A percentile compares a stretch with the other conserved stretches of the same genome.
phyloP scores from a whole-genome alignment of 2,113 vertebrate species.

The Brachirus orientalis region DNA sequence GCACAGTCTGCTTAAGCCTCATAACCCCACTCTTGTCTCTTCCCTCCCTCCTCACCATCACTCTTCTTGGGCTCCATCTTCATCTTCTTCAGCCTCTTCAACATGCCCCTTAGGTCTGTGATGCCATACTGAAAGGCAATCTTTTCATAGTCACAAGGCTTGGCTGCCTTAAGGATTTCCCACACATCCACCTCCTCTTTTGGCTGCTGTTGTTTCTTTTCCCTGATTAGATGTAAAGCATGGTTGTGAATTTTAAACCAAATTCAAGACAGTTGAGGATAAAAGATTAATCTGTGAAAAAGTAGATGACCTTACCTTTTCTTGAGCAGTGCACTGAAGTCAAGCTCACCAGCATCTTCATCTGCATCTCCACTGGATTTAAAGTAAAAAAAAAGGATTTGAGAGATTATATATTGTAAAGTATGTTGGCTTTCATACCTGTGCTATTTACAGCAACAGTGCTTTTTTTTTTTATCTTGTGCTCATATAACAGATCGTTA shows the following conservation, averaged over 20 bases:
- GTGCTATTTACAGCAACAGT: neutral
- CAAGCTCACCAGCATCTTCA: conserved; percentile 87
- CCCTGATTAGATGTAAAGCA: conserved; percentile 42
- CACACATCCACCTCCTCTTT: conserved; percentile 87
- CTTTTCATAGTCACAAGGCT: conserved; percentile 92
- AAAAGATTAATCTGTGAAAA: neutral
- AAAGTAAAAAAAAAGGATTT: conserved; percentile 16
- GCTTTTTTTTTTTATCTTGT: conserved; percentile 29
- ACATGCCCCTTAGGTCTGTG: conserved; percentile 92
- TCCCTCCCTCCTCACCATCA: conserved; percentile 79
- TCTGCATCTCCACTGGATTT: conserved; percentile 79
- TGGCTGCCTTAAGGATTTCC: conserved; percentile 88
- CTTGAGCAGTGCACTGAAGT: conserved; percentile 91
- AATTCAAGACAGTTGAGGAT: neutral
- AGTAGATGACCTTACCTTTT: conserved; percentile 81
- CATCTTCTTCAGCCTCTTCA: conserved; percentile 90
- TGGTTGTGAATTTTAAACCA: neutral
- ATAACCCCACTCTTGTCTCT: neutral
- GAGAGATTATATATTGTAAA: neutral
- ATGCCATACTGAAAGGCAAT: conserved; percentile 94
- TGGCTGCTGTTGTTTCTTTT: conserved; percentile 76
- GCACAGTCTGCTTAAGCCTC: conserved; percentile 16
- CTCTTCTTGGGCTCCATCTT: conserved; percentile 88
- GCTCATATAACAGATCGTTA: conserved; percentile 35
- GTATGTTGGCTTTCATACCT: neutral